phyloP scores from a whole-genome alignment of 1,140 invertebrate species.

The Drosophila azteca region DNA sequence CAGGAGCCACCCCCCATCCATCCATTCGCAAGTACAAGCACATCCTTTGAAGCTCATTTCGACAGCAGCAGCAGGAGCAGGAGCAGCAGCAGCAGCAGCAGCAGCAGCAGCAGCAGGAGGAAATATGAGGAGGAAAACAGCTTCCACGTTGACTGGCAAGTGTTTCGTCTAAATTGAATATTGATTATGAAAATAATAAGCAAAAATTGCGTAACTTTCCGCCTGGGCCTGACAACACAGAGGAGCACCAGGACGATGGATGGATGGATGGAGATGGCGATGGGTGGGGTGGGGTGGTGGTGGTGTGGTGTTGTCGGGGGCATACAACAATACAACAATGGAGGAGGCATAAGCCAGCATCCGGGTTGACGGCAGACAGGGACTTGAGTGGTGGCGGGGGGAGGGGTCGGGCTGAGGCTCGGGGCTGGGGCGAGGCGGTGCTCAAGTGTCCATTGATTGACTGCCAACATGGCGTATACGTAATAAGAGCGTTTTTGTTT shows the following conservation, averaged over 20 bases:
- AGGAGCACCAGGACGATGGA: slow-evolving; percentile 13
- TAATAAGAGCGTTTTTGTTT: slow-evolving; percentile 68
- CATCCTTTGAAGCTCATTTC: slow-evolving; percentile 68
- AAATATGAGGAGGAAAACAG: slow-evolving; percentile 33
- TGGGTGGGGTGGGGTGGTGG: too few species aligned
- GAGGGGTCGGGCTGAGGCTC: too few species aligned
- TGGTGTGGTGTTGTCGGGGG: not conserved
- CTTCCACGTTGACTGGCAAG: slow-evolving; percentile 63
- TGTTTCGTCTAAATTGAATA: slow-evolving; percentile 79
- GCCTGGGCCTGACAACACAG: slow-evolving; percentile 71
- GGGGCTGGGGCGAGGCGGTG: slow-evolving; percentile 38
- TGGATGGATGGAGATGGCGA: not conserved
- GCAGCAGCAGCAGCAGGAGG: slow-evolving; percentile 11
- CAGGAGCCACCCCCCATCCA: not conserved
- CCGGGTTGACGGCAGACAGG: slow-evolving; percentile 19
- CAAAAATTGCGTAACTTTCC: slow-evolving; percentile 80
- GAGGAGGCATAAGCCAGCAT: slow-evolving; percentile 28
- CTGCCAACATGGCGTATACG: slow-evolving; percentile 79
- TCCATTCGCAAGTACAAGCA: not conserved
- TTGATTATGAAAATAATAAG: slow-evolving; percentile 82
- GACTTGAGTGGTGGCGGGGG: slow-evolving; percentile 1
- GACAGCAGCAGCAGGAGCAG: slow-evolving; percentile 20
- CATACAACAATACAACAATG: slow-evolving; percentile 13
- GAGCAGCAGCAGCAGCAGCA: slow-evolving; percentile 14
- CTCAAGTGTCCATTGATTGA: slow-evolving; percentile 80